Evolutionary conservation across 2,797 vertebrate genomes (phyloP), one percentile per base, ranked within the genome.

Genomic region (Anguilla megastoma): DNA sequence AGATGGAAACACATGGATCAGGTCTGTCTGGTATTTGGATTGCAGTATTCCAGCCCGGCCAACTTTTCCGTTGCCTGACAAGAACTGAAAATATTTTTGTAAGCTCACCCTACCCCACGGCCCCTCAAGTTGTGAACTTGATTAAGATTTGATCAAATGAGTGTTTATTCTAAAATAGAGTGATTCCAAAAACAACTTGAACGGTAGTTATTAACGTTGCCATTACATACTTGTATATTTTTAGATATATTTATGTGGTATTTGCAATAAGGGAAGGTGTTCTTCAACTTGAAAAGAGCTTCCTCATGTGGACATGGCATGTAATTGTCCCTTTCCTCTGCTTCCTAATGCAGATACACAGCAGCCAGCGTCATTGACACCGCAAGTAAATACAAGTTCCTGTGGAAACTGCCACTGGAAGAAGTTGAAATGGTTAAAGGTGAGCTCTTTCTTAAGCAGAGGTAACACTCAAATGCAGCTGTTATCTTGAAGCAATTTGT

Each of bases 321-420:
- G 41, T 83, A 45, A 63, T 71, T 41, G 7, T 52, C 27, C 74
- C 76, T 10, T 56, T 33, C 0, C 3, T 6, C 21, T 66, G 86
- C 12, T 86, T 56, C 87, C 83, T 3, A 21, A 87, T 88, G 0
- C 94, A 99, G 98, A 90, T 99, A 99, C 92, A 98, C 98, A 0
- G 98, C 98, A 0, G 98, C 98, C 69, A 99, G 98, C 0, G 96
- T 99, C 90, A 99, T 99, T 0, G 98, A 99, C 93, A 99, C 97
- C 0, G 96, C 98, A 88, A 99, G 98, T 95, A 99, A 99, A 94
- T 99, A 99, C 92, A 99, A 99, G 91, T 97, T 99, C 93, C 96
- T 99, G 33, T 99, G 98, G 98, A 99, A 99, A 89, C 96, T 99
- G 90, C 97, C 98, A 0, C 93, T 99, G 90, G 98, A 99, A 88